These are phyloP conservation scores for Schizopygopsis pylzovi DNA, from an alignment of 2,797 vertebrate species.

Conservation along the genomic window DNA sequence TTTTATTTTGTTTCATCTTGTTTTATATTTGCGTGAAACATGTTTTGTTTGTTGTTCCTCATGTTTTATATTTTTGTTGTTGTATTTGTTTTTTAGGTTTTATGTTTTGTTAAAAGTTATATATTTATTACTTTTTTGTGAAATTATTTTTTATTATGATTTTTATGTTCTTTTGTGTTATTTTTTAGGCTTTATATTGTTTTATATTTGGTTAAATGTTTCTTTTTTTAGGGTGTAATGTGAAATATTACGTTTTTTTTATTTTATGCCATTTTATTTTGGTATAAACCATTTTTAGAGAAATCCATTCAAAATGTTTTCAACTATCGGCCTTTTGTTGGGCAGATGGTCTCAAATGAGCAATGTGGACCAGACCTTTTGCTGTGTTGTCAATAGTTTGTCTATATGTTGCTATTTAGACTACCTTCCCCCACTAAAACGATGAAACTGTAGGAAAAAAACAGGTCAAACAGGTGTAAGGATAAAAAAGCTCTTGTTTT, in stretches of 20 bases:
- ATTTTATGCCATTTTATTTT: not conserved
- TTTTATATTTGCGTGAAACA: not conserved
- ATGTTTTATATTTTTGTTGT: not conserved
- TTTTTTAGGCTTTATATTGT: not conserved
- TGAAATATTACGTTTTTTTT: not conserved
- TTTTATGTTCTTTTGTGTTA: not conserved
- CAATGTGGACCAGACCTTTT: not conserved
- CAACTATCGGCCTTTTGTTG: not conserved
- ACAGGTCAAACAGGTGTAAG: constrained; percentile 11
- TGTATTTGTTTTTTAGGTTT: not conserved
- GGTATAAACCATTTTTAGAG: not conserved
- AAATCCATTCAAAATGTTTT: not conserved
- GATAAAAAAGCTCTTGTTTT: constrained; percentile 15
- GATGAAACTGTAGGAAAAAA: not conserved
- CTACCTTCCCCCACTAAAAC: not conserved
- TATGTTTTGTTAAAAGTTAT: not conserved
- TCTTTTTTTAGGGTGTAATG: too few relatives aligned
- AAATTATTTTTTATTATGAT: not conserved
- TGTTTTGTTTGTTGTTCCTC: not conserved
- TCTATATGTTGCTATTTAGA: not conserved
- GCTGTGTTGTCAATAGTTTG: not conserved
- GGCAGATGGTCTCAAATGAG: not conserved
- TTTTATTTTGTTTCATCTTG: not conserved
- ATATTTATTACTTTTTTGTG: not conserved
- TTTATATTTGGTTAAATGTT: not conserved